Conservation (phyloP, 2,113 vertebrate species). For the Hyperoodon ampullatus region DNA sequence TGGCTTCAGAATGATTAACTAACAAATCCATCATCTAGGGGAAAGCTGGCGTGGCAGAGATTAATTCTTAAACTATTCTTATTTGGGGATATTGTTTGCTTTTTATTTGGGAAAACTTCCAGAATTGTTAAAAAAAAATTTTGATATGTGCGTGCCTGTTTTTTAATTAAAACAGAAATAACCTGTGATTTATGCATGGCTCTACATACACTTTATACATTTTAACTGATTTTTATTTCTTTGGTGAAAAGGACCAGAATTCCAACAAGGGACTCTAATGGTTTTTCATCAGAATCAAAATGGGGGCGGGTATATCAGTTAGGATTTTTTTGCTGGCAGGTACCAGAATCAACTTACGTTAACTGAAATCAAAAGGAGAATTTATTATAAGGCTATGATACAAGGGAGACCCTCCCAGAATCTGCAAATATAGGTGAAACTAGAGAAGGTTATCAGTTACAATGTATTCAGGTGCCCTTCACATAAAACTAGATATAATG, state of each 20-base stretch:
- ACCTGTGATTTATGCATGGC: not conserved
- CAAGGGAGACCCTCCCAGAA: not conserved
- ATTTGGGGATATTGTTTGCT: slow-evolving; percentile 65
- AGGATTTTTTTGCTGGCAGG: not conserved
- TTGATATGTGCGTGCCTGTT: not conserved
- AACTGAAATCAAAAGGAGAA: not conserved
- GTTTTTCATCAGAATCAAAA: not conserved
- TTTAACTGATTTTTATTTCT: slow-evolving; percentile 20
- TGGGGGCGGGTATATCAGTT: not conserved
- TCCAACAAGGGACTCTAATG: not conserved
- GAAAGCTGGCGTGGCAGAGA: slow-evolving; percentile 75
- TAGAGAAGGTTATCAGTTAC: not conserved
- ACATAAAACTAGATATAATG: not conserved
- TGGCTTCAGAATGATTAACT: slow-evolving; percentile 80
- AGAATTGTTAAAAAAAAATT: slow-evolving; percentile 42
- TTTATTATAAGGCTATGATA: not conserved
- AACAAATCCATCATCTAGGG: slow-evolving; percentile 76
- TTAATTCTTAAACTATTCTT: slow-evolving; percentile 79
- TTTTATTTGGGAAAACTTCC: slow-evolving; percentile 64
- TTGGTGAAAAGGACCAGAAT: slow-evolving; percentile 5
- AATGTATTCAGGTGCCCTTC: not conserved
- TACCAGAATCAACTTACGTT: not conserved
- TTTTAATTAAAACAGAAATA: slow-evolving; percentile 12
- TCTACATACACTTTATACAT: not conserved
- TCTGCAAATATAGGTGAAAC: not conserved